Percentiles rank a stretch among this genome's conserved stretches.
Evolutionary conservation across 2,888 invertebrate species (phyloP).

Genomic region (Salticus scenicus): DNA sequence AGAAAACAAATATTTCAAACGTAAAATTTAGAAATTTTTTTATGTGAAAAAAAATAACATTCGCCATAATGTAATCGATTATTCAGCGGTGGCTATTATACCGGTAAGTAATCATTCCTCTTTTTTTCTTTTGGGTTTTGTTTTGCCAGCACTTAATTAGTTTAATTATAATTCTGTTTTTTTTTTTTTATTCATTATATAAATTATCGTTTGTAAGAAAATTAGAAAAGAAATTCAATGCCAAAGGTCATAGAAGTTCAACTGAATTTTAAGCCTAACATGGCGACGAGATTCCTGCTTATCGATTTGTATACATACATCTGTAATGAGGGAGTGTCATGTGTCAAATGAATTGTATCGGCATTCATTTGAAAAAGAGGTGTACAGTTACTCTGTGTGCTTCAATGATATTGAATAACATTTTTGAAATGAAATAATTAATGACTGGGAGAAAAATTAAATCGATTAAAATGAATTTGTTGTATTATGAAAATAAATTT

Average conservation of each 20-base stretch:
- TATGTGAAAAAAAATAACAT: neutral
- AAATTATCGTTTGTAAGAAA: neutral
- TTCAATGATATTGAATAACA: too few species aligned
- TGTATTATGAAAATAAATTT: too few species aligned
- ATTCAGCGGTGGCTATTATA: neutral
- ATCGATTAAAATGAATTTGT: too few species aligned
- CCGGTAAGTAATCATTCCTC: too few species aligned
- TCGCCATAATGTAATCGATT: slow-evolving; percentile 54
- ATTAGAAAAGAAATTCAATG: neutral
- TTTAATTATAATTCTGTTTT: neutral
- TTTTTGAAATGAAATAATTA: too few species aligned
- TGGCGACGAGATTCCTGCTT: neutral
- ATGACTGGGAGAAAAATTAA: too few species aligned
- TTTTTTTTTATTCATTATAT: neutral
- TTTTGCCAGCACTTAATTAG: neutral
- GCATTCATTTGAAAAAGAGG: too few species aligned
- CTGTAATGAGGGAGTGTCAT: too few species aligned
- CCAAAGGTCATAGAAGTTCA: slow-evolving; percentile 16
- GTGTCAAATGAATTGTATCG: too few species aligned
- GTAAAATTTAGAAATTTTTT: too few species aligned
- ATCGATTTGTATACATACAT: neutral
- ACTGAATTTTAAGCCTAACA: neutral
- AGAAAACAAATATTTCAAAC: neutral
- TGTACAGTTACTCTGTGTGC: too few species aligned
- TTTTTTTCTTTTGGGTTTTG: neutral